Evolutionary conservation across 2,797 vertebrate species (phyloP).

Genomic region (Acanthurus tractus): DNA sequence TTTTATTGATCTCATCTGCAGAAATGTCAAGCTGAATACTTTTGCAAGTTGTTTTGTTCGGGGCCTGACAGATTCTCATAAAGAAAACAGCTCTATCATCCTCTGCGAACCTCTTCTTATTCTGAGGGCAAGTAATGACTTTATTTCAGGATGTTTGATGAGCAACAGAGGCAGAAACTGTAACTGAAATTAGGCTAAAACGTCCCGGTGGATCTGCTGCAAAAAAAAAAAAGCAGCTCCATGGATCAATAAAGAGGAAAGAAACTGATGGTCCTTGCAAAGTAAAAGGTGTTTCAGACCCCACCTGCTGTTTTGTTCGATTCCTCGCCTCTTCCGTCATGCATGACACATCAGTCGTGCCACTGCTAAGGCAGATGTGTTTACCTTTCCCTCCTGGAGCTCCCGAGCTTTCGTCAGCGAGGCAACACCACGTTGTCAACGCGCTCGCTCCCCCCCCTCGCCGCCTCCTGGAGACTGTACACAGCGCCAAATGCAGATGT

Average conservation of each 20-base stretch:
- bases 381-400: conserved; percentile 66
- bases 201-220: conserved; percentile 15
- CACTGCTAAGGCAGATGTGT: conserved; percentile 63
- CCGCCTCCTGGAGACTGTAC: conserved; percentile 20
- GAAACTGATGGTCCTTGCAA: conserved; percentile 2
- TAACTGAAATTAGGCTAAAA: conserved; percentile 27
- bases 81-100: conserved; percentile 29
- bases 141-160: conserved; percentile 23
- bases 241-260: conserved; percentile 43
- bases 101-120: conserved; percentile 7
- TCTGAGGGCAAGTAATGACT: conserved; percentile 9
- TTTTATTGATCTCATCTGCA: conserved; percentile 48
- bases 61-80: conserved; percentile 31
- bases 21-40: conserved; percentile 53
- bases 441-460: not conserved
- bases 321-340: conserved; percentile 31
- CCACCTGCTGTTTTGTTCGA: conserved; percentile 48
- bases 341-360: conserved; percentile 38
- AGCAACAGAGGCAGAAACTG: conserved; percentile 15
- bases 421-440: conserved; percentile 50
- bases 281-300: conserved; percentile 20
- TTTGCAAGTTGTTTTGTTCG: conserved; percentile 36
- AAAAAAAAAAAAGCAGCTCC: not conserved
- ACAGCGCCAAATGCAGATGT: conserved; percentile 42
- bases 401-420: conserved; percentile 54